Conservation (phyloP, 2,888 invertebrate species). For the Synergus gifuensis region DNA sequence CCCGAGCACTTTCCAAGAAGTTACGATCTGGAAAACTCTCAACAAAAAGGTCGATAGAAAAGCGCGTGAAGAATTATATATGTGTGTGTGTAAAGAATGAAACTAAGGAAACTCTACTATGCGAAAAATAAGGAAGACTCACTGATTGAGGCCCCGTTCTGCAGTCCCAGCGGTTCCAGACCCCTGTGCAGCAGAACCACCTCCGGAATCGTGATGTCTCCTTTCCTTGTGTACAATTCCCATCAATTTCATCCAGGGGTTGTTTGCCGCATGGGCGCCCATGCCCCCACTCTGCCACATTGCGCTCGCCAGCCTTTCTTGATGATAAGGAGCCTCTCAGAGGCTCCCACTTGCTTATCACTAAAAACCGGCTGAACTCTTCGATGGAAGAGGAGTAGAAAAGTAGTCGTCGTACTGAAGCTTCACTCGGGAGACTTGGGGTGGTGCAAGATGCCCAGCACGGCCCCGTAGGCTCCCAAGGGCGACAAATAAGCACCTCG, state of each 20-base stretch:
- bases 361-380: constrained; percentile 55
- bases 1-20: too few species aligned
- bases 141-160: constrained; percentile 85
- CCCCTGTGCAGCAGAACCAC: constrained; percentile 74
- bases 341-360: constrained; percentile 66
- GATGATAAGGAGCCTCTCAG: constrained; percentile 65
- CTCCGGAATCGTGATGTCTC: constrained; percentile 82
- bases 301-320: constrained; percentile 77
- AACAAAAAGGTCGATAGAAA: too few species aligned
- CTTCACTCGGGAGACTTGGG: constrained; percentile 62
- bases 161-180: constrained; percentile 80
- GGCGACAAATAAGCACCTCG: constrained; percentile 73
- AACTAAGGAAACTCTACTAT: neutral
- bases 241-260: constrained; percentile 91
- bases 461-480: constrained; percentile 76
- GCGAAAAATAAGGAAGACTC: constrained; percentile 75
- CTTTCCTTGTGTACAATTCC: constrained; percentile 89
- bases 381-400: constrained; percentile 56
- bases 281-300: constrained; percentile 89
- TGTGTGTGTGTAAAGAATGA: too few species aligned
- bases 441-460: constrained; percentile 73
- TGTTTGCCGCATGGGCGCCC: constrained; percentile 87
- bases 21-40: too few species aligned
- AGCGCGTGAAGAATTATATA: too few species aligned
- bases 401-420: constrained; percentile 41